A percentile compares a stretch with the other conserved stretches of the same genome.
phyloP scores from a whole-genome alignment of 2,888 invertebrate genomes.

The Brachyptera risi region DNA sequence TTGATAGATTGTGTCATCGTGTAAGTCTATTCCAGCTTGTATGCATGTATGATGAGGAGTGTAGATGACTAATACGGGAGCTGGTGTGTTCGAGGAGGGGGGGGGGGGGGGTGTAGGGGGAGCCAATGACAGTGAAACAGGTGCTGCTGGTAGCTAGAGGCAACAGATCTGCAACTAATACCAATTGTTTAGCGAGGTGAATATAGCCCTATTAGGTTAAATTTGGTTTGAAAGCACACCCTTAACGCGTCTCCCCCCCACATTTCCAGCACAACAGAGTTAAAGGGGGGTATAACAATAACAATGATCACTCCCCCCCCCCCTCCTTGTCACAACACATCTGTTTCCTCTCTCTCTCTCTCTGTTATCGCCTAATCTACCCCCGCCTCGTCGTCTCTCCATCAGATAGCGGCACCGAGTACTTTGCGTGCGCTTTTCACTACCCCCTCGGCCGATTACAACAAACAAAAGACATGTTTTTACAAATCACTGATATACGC shows the following conservation, averaged over 20 bases:
- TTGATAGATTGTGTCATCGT: no score
- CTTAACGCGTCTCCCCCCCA: slow-evolving; percentile 1
- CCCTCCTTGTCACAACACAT: slow-evolving; percentile 4
- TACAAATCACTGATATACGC: no score
- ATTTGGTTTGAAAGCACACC: slow-evolving; percentile 11
- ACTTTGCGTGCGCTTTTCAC: no score
- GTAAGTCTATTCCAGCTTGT: no score
- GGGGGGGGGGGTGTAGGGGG: no score
- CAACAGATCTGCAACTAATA: neutral
- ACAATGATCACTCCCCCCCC: slow-evolving; percentile 21
- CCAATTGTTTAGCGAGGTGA: slow-evolving; percentile 13
- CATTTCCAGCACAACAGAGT: slow-evolving; percentile 1
- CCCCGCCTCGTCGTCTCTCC: neutral
- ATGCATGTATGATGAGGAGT: no score
- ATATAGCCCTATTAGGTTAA: slow-evolving; percentile 20
- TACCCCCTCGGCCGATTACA: no score
- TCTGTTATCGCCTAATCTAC: neutral
- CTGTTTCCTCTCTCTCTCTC: slow-evolving; percentile 21
- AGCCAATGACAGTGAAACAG: neutral
- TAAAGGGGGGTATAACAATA: slow-evolving; percentile 10
- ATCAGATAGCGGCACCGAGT: neutral
- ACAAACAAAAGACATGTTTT: no score
- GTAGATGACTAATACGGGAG: no score
- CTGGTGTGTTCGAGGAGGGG: no score
- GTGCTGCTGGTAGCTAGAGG: neutral